Percentiles rank a stretch among this genome's conserved stretches.
Conservation (phyloP, 2,888 invertebrate species). For the Hipparchia semele region DNA sequence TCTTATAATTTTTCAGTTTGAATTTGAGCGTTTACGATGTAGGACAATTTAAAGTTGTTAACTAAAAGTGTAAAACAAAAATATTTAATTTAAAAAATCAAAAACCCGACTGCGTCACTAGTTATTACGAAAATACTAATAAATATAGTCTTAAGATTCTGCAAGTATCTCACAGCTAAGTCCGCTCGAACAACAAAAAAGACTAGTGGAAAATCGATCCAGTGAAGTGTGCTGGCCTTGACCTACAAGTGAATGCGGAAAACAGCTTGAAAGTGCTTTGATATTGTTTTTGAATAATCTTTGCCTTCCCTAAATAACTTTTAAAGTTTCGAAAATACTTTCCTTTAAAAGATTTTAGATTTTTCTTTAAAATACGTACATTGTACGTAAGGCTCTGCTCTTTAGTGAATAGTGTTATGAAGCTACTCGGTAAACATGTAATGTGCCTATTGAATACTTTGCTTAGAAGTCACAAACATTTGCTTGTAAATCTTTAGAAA, state of each 20-base stretch:
- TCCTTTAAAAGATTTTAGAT: not conserved
- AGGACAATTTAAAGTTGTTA: no score
- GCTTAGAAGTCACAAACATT: no score
- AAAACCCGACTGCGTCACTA: no score
- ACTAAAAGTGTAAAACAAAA: no score
- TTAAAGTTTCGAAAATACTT: not conserved
- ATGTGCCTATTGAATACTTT: no score
- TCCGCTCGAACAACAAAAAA: conserved; percentile 13
- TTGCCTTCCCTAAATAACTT: not conserved
- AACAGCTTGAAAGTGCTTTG: conserved; percentile 1
- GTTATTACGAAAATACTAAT: not conserved
- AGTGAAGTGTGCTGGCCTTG: conserved; percentile 6
- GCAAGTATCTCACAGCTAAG: not conserved
- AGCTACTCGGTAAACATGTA: not conserved
- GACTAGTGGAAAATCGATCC: conserved; percentile 6
- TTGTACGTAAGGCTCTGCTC: not conserved
- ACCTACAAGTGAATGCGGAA: not conserved
- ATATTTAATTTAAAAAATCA: no score
- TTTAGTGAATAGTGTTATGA: not conserved
- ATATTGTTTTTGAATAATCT: not conserved
- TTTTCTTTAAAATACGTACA: not conserved
- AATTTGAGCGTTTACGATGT: no score
- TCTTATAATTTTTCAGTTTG: no score
- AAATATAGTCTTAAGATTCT: not conserved
- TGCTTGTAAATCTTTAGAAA: no score